Percentiles rank a stretch among this genome's conserved stretches.
Evolutionary conservation across 2,888 invertebrate species (phyloP).

Genomic region (Diarsia dahlii): DNA sequence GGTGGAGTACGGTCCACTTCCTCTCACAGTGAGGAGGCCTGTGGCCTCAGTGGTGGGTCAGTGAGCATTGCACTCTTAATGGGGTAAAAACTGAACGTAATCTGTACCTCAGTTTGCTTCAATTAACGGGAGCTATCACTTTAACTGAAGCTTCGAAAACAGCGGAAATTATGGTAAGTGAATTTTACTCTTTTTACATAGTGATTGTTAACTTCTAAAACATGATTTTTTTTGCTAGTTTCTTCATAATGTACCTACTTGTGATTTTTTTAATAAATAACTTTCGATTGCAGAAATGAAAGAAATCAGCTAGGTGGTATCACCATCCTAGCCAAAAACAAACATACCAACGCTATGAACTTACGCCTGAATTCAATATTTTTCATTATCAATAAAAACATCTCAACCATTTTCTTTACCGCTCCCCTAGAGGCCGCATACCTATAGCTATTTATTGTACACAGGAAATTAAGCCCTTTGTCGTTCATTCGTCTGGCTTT

Average conservation of each 20-base stretch:
- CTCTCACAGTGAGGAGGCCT: not conserved
- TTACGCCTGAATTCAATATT: not conserved
- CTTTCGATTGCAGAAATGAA: too few species aligned
- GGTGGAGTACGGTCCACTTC: not conserved
- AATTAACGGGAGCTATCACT: conserved; percentile 76
- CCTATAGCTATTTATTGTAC: conserved; percentile 71
- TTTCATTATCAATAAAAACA: conserved; percentile 7
- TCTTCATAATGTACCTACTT: too few species aligned
- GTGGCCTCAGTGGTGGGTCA: not conserved
- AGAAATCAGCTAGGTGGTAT: too few species aligned
- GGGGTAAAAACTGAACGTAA: conserved; percentile 80
- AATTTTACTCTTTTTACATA: not conserved
- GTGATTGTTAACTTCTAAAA: not conserved
- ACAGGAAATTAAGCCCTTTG: conserved; percentile 81
- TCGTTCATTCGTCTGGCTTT: conserved; percentile 70
- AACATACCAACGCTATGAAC: not conserved
- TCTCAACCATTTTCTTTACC: conserved; percentile 11
- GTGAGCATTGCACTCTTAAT: not conserved
- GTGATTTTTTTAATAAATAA: too few species aligned
- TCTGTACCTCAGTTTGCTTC: conserved; percentile 74
- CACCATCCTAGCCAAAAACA: not conserved
- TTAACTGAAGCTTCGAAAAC: conserved; percentile 47
- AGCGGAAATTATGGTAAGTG: conserved; percentile 10
- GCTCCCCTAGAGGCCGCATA: conserved; percentile 51
- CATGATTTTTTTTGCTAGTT: too few species aligned